phyloP scores from a whole-genome alignment of 2,113 vertebrate genomes.

The Chlamydotis undulata region DNA sequence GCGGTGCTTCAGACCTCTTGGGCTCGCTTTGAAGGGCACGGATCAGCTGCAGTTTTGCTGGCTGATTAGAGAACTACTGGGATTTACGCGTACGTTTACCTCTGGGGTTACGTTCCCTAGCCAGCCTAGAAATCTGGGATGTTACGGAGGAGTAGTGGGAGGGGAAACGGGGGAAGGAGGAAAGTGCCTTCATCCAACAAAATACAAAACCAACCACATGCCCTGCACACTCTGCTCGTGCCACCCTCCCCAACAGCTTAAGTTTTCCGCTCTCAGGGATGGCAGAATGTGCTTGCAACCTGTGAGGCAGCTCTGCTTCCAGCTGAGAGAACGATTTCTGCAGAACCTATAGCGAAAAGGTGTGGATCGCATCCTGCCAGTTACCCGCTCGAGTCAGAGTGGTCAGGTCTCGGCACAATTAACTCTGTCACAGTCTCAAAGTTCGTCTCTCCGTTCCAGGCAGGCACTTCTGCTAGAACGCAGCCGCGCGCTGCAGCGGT shows the following conservation, averaged over 20 bases:
- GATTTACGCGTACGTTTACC: not conserved
- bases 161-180: no score
- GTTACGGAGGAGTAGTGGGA: not conserved
- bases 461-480: not conserved
- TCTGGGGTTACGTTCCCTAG: not conserved
- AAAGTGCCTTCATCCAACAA: no score
- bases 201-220: no score
- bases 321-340: not conserved
- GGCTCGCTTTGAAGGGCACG: not conserved
- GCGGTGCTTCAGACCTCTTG: not conserved
- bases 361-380: not conserved
- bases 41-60: not conserved
- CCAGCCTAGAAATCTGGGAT: not conserved
- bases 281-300: not conserved
- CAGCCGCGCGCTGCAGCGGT: not conserved
- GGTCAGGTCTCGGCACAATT: no score
- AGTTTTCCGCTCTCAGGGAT: not conserved
- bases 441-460: not conserved
- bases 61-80: not conserved
- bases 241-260: not conserved
- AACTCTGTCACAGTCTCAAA: not conserved
- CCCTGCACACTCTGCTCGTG: not conserved
- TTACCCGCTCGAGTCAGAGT: not conserved
- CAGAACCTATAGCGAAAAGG: no score
- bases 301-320: not conserved